Evolutionary conservation across 2,797 vertebrate species (phyloP).

Genomic region (Harpagifer antarcticus): DNA sequence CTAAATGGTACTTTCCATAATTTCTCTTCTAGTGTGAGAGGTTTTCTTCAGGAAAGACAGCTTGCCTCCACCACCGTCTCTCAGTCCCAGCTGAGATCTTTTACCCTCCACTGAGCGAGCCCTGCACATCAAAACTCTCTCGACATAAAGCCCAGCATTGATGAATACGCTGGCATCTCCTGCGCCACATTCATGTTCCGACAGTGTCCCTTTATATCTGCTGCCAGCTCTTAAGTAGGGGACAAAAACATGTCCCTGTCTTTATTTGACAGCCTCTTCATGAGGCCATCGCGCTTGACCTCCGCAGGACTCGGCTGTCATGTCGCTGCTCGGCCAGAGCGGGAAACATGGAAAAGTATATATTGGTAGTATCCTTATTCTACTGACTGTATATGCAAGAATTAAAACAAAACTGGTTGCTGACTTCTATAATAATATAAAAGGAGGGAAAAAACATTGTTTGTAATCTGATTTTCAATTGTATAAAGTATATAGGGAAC

Average conservation of each 20-base stretch:
- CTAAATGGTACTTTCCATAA: slow-evolving; percentile 23
- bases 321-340: slow-evolving; percentile 28
- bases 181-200: slow-evolving; percentile 77
- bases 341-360: slow-evolving; percentile 30
- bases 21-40: slow-evolving; percentile 24
- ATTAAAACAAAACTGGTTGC: background rate
- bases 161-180: slow-evolving; percentile 80
- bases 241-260: slow-evolving; percentile 82
- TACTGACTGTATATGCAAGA: background rate
- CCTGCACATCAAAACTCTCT: slow-evolving; percentile 78
- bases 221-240: slow-evolving; percentile 81
- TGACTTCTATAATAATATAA: background rate
- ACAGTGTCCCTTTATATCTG: slow-evolving; percentile 84
- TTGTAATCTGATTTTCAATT: background rate
- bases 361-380: slow-evolving; percentile 15
- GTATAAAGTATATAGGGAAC: background rate
- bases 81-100: slow-evolving; percentile 79
- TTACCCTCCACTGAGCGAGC: slow-evolving; percentile 64
- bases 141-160: slow-evolving; percentile 84
- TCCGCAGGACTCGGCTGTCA: slow-evolving; percentile 71
- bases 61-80: slow-evolving; percentile 50
- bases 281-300: slow-evolving; percentile 74
- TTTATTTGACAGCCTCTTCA: slow-evolving; percentile 82
- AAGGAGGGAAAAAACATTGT: background rate
- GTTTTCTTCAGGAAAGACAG: slow-evolving; percentile 65